phyloP scores from a whole-genome alignment of 2,888 invertebrate genomes.

The Enchytraeus crypticus region DNA sequence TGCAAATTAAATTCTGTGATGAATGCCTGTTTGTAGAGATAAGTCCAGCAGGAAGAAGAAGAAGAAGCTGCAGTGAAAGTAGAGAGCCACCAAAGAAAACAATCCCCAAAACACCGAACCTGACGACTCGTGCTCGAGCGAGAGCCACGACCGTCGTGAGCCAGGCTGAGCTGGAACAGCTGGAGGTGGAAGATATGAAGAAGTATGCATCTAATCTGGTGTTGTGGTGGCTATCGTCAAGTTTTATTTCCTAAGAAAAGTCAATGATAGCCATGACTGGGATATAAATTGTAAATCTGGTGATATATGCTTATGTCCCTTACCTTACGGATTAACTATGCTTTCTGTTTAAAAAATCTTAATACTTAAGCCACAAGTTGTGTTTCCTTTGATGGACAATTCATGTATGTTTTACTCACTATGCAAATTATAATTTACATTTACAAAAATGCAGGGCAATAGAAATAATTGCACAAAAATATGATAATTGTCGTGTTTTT shows the following conservation, averaged over 20 bases:
- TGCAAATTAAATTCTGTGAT: no score
- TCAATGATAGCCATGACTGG: not conserved
- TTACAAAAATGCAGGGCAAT: no score
- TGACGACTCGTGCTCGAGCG: constrained; percentile 53
- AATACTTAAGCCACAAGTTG: no score
- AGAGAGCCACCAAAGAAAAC: no score
- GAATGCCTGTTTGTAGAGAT: no score
- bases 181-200: constrained; percentile 59
- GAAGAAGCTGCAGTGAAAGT: no score
- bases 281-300: not conserved
- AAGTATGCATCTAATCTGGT: constrained; percentile 48
- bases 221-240: not conserved
- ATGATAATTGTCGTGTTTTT: no score
- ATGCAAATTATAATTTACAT: no score
- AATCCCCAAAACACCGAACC: constrained; percentile 43
- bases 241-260: not conserved
- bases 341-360: not conserved
- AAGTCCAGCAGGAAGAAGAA: no score
- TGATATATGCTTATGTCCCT: not conserved
- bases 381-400: no score
- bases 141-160: constrained; percentile 55
- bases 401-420: no score
- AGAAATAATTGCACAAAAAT: no score
- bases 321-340: not conserved
- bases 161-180: constrained; percentile 57